phyloP scores from a whole-genome alignment of 2,888 invertebrate species.

The Abscondita cerata region DNA sequence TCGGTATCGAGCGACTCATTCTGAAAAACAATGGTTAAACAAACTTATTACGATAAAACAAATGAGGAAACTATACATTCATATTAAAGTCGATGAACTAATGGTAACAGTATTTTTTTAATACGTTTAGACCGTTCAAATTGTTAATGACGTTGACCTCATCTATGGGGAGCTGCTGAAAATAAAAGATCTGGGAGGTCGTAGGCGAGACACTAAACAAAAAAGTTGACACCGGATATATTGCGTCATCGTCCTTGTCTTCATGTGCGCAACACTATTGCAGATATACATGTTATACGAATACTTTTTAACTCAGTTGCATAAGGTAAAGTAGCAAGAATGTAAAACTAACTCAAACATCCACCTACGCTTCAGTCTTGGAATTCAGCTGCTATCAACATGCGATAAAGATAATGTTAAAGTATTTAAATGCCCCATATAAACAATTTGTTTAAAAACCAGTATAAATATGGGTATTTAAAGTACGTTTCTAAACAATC shows the following conservation, averaged over 20 bases:
- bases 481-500: conserved; percentile 20
- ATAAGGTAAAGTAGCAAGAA: conserved; percentile 5
- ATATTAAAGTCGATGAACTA: conserved; percentile 12
- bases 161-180: conserved; percentile 34
- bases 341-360: neutral
- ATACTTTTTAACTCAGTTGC: neutral
- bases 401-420: conserved; percentile 23
- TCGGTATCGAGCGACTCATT: no score
- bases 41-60: no score
- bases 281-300: conserved; percentile 14
- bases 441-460: conserved; percentile 27
- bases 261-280: conserved; percentile 34
- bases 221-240: conserved; percentile 46
- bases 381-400: conserved; percentile 22
- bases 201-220: conserved; percentile 39
- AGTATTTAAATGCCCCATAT: conserved; percentile 31
- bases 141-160: conserved; percentile 35
- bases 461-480: conserved; percentile 19
- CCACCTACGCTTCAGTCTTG: neutral
- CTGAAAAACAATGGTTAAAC: no score
- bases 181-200: conserved; percentile 38
- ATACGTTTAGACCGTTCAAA: conserved; percentile 25
- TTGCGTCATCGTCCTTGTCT: conserved; percentile 44
- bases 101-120: conserved; percentile 21
- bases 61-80: conserved; percentile 1